Conservation (phyloP, 2,113 vertebrate genomes). For the Ceyx cyanopectus region DNA sequence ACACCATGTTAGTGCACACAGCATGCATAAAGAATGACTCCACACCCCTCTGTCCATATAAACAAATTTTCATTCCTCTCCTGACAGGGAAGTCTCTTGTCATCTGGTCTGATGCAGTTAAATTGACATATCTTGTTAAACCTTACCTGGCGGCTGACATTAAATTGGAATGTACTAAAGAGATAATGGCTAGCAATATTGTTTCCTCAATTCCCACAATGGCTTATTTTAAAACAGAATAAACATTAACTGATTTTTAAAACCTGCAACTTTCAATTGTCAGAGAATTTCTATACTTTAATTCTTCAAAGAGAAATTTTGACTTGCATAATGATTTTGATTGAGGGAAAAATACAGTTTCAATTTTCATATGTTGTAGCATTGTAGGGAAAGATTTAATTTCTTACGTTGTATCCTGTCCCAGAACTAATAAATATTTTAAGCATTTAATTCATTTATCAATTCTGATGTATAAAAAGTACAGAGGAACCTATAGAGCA, state of each 20-base stretch:
- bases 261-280: conserved; percentile 20
- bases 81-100: conserved; percentile 21
- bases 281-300: conserved; percentile 15
- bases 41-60: neutral
- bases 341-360: neutral
- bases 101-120: conserved; percentile 22
- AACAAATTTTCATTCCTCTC: neutral
- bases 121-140: conserved; percentile 49
- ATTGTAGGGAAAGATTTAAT: conserved; percentile 18
- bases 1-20: neutral
- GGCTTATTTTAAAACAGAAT: conserved; percentile 36
- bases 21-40: neutral
- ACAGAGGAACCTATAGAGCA: neutral
- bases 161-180: conserved; percentile 39
- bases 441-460: conserved; percentile 68
- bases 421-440: conserved; percentile 68
- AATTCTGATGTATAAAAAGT: conserved; percentile 3
- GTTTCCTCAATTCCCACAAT: neutral
- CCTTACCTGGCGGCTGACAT: conserved; percentile 17
- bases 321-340: conserved; percentile 5
- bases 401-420: conserved; percentile 25
- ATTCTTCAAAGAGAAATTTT: conserved; percentile 48
- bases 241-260: conserved; percentile 38
- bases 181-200: conserved; percentile 24
- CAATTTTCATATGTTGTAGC: conserved; percentile 10